Evolutionary conservation across 1,140 invertebrate genomes (phyloP).

Genomic region (Zaprionus capensis): DNA sequence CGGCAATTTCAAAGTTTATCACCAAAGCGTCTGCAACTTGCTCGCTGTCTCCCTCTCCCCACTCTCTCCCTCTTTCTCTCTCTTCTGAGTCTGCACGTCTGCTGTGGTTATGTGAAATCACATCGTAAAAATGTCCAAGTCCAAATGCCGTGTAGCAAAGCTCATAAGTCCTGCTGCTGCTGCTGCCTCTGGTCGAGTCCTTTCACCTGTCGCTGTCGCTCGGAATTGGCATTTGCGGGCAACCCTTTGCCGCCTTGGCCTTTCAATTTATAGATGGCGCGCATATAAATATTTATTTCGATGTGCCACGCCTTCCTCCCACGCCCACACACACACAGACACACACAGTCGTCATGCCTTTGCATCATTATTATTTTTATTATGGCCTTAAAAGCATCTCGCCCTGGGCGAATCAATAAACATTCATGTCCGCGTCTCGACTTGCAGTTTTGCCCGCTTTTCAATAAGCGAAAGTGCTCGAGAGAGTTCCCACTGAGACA

Average conservation of each 20-base stretch:
- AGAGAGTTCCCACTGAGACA: neutral
- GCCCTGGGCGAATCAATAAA: slow-evolving; percentile 72
- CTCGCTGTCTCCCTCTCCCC: slow-evolving; percentile 38
- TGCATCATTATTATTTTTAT: slow-evolving; percentile 83
- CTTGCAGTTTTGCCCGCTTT: slow-evolving; percentile 59
- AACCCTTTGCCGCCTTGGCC: slow-evolving; percentile 62
- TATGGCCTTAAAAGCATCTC: slow-evolving; percentile 74
- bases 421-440: slow-evolving; percentile 57
- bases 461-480: slow-evolving; percentile 82
- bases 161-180: slow-evolving; percentile 73
- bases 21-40: slow-evolving; percentile 78
- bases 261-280: slow-evolving; percentile 79
- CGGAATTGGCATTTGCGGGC: slow-evolving; percentile 48
- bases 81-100: slow-evolving; percentile 70
- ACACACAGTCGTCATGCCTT: slow-evolving; percentile 60
- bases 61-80: slow-evolving; percentile 24
- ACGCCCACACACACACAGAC: neutral
- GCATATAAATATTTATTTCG: slow-evolving; percentile 84
- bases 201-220: slow-evolving; percentile 67
- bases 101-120: slow-evolving; percentile 83
- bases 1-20: slow-evolving; percentile 80
- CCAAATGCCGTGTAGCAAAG: slow-evolving; percentile 76
- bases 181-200: slow-evolving; percentile 4
- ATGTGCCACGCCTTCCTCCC: slow-evolving; percentile 49
- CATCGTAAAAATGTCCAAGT: slow-evolving; percentile 83